Percentiles rank a stretch among this genome's conserved stretches.
Conservation (phyloP, 2,113 vertebrate species). For the human region GRCh38 chr3:60304001-60304500, state of each 20-base stretch:
- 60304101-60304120: background rate
- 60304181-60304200: background rate
- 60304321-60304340: background rate
- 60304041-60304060: background rate
- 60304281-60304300: background rate
- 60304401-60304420: background rate
- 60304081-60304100: background rate
- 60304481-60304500: background rate
- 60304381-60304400: background rate
- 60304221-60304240: background rate
- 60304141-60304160: background rate
- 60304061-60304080: background rate
- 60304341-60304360: background rate
- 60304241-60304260: background rate
- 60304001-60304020: background rate
- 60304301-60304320: background rate
- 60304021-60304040: background rate
- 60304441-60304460: fast-evolving
- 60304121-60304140: background rate
- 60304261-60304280: background rate
- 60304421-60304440: background rate
- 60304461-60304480: background rate
- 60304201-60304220: background rate
- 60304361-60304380: background rate
- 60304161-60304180: background rate